Evolutionary conservation across 2,888 invertebrate species (phyloP), one percentile per base, ranked within the genome.

Genomic region (Drosophila paranaensis): DNA sequence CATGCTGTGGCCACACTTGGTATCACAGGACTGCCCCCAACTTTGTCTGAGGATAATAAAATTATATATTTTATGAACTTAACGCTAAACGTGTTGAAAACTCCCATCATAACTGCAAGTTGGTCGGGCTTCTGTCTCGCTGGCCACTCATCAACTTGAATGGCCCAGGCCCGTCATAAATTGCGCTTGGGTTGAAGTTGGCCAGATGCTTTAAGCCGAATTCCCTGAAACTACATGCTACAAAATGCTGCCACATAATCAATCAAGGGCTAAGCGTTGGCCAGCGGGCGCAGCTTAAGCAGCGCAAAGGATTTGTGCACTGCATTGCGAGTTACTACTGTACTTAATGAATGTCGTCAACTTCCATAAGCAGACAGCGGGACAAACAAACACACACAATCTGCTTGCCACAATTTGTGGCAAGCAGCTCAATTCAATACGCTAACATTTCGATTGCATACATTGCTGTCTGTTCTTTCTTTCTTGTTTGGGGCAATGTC

Each of bases 281-380:
- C 81, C 84, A 81, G 75, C 64, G 69, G 68, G 54, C 25, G 45
- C 25, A 68, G 74, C 70, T 75, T 70, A 71, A 56, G 48, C 50
- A 37, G 48, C 2, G 16, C 33, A 37, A 58, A 62, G 50, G 67
- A 71, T 71, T 77, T 75, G 39, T 40, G 39, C 40, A 40, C 35
- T 43, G 43, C 35, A 60, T 10, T 25, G 27, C 60, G 64, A 33
- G 54, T 54, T 30, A 35, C 35, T 50, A 50, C 50, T 50, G 58
- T 65, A 74, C 80, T 80, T 80, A 88, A 89, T 88, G 83, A 88
- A 82, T 86, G 80, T 77, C 88, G 78, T 69, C 74, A 76, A 71
- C 77, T 81, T 65, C 8, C 72, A 76, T 76, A 81, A 84, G 69
- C 67, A 58, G 63, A 55, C 43, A 66, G 55, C 20, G 50, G 2